Evolutionary conservation across 2,888 invertebrate species (phyloP), one percentile per base, ranked within the genome.

Genomic region (Meganola albula): DNA sequence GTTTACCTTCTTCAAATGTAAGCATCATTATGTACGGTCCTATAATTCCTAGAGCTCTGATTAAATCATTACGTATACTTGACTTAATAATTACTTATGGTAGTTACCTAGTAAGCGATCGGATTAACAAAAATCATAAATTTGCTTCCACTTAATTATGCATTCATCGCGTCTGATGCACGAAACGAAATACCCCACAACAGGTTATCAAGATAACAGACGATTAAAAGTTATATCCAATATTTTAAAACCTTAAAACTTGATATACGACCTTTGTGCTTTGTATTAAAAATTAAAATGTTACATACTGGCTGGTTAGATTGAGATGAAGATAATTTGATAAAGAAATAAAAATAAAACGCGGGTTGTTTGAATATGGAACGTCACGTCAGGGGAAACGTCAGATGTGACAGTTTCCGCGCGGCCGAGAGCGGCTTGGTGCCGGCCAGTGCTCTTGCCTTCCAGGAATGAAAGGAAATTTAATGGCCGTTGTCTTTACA

Each of bases 361-460:
- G 71, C 72, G 69, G 71, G 69, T 74, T 76, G 78, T 82, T 83
- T 83, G 76, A 82, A 78, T 80, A 75, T 72, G 72, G 80, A 77
- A 79, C 78, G 77, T 75, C 82, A 75, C 62, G 82, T 83, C 84
- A 83, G 73, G 79, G 77, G 79, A 79, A 80, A 82, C 75, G 83
- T 84, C 82, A 82, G 78, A 79, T 67, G 79, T 80, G 84, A 84
- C 84, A 84, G 83, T 84, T 83, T 83, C 79, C 80, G 80, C 83
- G 78, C 84, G 77, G 74, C 71, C 76, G 75, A 58, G 38, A 48
- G 61, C 46, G 45, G 37, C 34, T 44, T 38, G 50, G 45, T 50
- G 40, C 40, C 34, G 12, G 50, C 33, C 77, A 59, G 72, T 75
- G 78, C 77, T 65, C 77, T 63, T 66, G 55, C 49, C 62, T 83